phyloP scores from a whole-genome alignment of 2,888 invertebrate species.

The Acronicta psi region DNA sequence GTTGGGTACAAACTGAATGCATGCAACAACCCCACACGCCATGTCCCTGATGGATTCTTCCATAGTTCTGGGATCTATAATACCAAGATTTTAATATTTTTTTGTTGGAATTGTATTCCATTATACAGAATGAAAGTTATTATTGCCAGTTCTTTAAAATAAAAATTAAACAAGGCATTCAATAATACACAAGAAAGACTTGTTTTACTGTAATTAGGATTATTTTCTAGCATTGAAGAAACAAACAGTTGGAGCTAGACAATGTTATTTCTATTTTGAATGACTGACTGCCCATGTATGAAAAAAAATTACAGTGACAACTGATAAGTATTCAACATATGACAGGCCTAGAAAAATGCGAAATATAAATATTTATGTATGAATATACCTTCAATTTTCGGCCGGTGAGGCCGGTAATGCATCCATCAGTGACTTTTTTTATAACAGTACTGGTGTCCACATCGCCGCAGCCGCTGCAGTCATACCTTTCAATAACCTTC shows the following conservation, averaged over 20 bases:
- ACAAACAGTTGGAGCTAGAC: no score
- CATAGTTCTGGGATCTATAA: constrained; percentile 93
- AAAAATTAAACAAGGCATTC: no score
- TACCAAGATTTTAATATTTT: not conserved
- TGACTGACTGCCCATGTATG: no score
- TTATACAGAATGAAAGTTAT: no score
- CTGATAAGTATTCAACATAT: not conserved
- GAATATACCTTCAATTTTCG: constrained; percentile 94
- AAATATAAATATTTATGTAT: constrained; percentile 1
- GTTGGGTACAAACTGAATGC: constrained; percentile 96
- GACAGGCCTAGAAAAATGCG: not conserved
- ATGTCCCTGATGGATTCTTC: constrained; percentile 95
- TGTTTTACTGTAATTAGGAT: no score
- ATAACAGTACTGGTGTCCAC: constrained; percentile 94
- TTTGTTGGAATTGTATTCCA: no score
- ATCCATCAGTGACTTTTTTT: constrained; percentile 90
- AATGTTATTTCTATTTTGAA: no score
- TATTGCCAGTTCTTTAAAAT: no score
- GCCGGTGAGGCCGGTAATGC: constrained; percentile 95
- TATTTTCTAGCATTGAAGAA: no score
- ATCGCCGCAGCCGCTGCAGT: constrained; percentile 99
- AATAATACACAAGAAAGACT: no score
- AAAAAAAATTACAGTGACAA: not conserved
- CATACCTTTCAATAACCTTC: constrained; percentile 98
- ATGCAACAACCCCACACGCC: constrained; percentile 96